phyloP scores from a whole-genome alignment of 2,888 invertebrate species.

The Rotaria macrura region DNA sequence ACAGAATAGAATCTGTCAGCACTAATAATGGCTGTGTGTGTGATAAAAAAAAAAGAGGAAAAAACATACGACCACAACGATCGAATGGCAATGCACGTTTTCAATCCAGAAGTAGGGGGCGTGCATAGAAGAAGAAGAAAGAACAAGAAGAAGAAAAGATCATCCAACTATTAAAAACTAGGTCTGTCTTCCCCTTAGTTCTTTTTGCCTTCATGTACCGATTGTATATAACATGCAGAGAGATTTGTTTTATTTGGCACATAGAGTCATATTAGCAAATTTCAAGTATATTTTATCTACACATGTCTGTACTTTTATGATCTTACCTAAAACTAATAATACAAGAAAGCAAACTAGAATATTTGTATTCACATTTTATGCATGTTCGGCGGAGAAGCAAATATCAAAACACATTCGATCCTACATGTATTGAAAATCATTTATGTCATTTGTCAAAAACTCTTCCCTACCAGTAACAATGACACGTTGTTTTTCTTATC shows the following conservation, averaged over 20 bases:
- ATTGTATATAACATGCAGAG: no score
- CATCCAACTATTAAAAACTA: background rate
- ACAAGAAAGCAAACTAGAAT: background rate
- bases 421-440: background rate
- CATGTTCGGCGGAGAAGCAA: no score
- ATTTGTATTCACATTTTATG: background rate
- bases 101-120: background rate
- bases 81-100: background rate
- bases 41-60: background rate
- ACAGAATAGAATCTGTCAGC: background rate
- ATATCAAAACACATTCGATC: no score
- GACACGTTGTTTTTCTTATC: background rate
- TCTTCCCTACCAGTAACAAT: background rate
- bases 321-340: no score
- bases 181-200: no score
- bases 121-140: background rate
- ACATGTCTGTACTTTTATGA: no score
- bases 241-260: no score
- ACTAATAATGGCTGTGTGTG: background rate
- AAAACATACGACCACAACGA: background rate
- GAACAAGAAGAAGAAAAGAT: background rate
- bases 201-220: background rate
- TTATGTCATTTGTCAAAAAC: background rate
- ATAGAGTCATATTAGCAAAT: no score
- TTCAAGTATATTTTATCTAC: no score